phyloP scores from a whole-genome alignment of 2,888 invertebrate species.

The Tillus elongatus region DNA sequence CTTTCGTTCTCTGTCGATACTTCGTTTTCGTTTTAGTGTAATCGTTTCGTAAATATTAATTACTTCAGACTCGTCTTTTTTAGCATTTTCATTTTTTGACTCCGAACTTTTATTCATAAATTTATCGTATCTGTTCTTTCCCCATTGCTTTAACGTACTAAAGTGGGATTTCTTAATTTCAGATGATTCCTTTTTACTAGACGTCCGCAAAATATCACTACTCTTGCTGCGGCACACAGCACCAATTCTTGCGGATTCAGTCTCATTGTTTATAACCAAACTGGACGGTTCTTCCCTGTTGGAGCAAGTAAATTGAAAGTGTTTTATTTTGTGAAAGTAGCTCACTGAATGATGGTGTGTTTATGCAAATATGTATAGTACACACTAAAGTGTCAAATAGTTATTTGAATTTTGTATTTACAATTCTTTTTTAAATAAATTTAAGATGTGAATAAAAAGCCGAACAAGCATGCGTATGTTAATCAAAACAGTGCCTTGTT shows the following conservation, averaged over 20 bases:
- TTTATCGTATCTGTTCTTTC: constrained; percentile 66
- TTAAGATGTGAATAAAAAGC: too few relatives aligned
- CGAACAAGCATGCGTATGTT: too few relatives aligned
- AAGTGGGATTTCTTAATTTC: constrained; percentile 62
- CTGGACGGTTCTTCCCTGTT: constrained; percentile 36
- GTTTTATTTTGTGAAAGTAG: too few relatives aligned
- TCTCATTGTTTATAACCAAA: constrained; percentile 32
- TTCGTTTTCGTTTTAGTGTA: constrained; percentile 52
- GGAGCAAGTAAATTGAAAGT: too few relatives aligned
- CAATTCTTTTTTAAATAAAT: too few relatives aligned
- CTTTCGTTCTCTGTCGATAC: constrained; percentile 53
- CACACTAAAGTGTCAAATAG: too few relatives aligned
- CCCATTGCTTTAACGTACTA: constrained; percentile 78
- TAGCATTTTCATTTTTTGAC: constrained; percentile 45
- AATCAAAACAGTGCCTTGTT: too few relatives aligned
- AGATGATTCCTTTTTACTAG: constrained; percentile 50
- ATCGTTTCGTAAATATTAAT: constrained; percentile 59
- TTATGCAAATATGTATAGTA: too few relatives aligned
- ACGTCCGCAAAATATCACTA: constrained; percentile 59
- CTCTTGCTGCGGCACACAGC: constrained; percentile 60
- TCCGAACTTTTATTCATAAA: constrained; percentile 60
- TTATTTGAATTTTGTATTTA: too few relatives aligned
- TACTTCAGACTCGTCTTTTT: constrained; percentile 48
- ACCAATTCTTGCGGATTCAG: constrained; percentile 46
- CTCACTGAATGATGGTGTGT: too few relatives aligned